Percentiles rank a stretch among this genome's conserved stretches.
Conservation (phyloP, 2,888 invertebrate species). For the Heterodera filipjevi region DNA sequence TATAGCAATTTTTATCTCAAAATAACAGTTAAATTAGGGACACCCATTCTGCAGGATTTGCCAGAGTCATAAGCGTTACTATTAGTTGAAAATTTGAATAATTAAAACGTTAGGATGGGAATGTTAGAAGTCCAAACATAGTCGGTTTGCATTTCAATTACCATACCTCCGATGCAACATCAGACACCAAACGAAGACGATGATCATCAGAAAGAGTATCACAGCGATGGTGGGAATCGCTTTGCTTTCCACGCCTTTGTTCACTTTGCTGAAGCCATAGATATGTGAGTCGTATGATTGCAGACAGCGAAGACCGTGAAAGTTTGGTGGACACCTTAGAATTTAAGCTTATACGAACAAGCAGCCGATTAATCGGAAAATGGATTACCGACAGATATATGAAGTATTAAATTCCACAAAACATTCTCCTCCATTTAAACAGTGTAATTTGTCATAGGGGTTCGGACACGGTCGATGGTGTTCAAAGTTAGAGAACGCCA, state of each 20-base stretch:
- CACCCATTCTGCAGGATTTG: too few species aligned
- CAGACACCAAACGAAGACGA: not conserved
- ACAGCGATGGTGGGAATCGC: not conserved
- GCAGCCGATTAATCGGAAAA: not conserved
- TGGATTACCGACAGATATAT: not conserved
- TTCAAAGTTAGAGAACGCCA: not conserved
- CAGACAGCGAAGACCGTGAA: not conserved
- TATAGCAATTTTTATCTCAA: too few species aligned
- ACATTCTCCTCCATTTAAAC: slow-evolving; percentile 12
- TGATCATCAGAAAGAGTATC: not conserved
- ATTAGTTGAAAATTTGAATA: too few species aligned
- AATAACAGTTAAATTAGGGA: too few species aligned
- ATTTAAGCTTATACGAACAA: not conserved
- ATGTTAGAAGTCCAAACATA: too few species aligned
- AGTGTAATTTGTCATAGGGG: not conserved
- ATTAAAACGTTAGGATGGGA: too few species aligned
- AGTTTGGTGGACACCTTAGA: not conserved
- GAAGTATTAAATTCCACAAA: slow-evolving; percentile 5
- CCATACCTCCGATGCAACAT: not conserved
- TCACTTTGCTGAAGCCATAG: not conserved
- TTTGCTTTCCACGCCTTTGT: not conserved
- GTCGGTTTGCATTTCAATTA: not conserved
- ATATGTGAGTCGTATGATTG: not conserved
- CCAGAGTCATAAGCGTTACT: too few species aligned
- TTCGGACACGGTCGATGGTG: not conserved